Base-by-base conservation (phyloP, 2,113 vertebrate species). In the Solea senegalensis region DNA sequence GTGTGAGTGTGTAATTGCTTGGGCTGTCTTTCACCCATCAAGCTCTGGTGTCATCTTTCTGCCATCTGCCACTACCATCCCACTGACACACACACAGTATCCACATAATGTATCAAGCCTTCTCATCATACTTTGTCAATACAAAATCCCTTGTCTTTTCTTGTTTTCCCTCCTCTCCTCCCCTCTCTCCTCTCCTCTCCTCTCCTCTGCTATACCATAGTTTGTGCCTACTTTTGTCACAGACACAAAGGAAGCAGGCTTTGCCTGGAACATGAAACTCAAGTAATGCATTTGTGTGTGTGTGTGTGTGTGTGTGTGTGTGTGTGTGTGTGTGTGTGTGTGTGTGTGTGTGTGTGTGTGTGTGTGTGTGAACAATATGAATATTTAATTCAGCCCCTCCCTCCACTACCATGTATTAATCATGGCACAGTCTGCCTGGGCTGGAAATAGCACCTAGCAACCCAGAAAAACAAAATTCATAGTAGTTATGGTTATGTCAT, bases 1-100 rank as follows among this genome's bases (percentile, higher is more conserved):
- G 68, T 75, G 65, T 63, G 52, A 56, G 74, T 74, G 81, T 82
- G 81, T 81, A 86, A 88, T 86, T 88, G 82, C 88, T 89, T 87
- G 88, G 86, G 83, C 75, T 88, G 88, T 86, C 72, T 89, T 80
- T 72, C 71, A 82, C 79, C 90, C 80, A 82, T 90, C 84, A 85
- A 84, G 85, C 87, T 86, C 82, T 89, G 86, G 90, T 94, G 89
- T 92, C 82, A 70, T 90, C 91, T 93, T 92, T 90, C 91, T 90
- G 72, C 91, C 92, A 94, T 94, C 91, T 94, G 92, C 86, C 81
- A 80, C 77, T 50, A 77, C 80, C 83, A 78, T 73, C 81, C 65
- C 73, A 86, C 88, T 64, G 80, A 87, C 73, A 78, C 13, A 21
- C 70, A 26, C 39, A 56, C 63, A 7, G 15, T 6, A 16, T 58